Base-by-base conservation (phyloP, 2,888 invertebrate genomes). In the Drosophila atroscutellata region DNA sequence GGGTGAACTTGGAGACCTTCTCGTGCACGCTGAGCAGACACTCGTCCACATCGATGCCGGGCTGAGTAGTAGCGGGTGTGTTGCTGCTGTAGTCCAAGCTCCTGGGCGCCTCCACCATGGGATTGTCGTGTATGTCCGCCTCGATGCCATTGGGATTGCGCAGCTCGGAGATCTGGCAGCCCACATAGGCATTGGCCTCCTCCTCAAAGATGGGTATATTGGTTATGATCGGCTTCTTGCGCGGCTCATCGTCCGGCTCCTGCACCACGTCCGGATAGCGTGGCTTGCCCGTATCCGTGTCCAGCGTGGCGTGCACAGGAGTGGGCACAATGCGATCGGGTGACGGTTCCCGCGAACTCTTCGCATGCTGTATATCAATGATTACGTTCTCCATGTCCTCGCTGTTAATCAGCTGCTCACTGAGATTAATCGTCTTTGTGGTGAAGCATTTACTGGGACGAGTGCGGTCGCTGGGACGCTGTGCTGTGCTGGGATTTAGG, bases 281-380 rank as follows among this genome's bases (percentile, higher is more conserved):
- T 4, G 96, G 95, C 61, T 94, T 94, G 55, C 95, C 94, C 2
- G 94, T 94, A 56, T 92, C 94, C 2, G 94, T 94, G 50, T 92
- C 90, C 18, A 90, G 18, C 37, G 91, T 83, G 9, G 94, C 94
- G 45, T 94, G 94, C 6, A 95, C 94, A 0, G 96, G 96, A 13
- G 95, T 94, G 0, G 96, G 96, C 82, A 95, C 95, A 63, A 96
- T 94, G 71, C 95, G 94, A 88, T 96, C 96, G 0, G 96, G 96
- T 6, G 96, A 96, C 57, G 95, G 95, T 91, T 96, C 96, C 24
- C 96, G 93, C 0, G 96, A 96, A 56, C 96, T 96, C 92, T 95
- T 96, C 0, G 96, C 96, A 90, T 95, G 95, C 90, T 95, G 95
- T 54, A 96, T 94, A 90, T 96, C 95, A 66, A 96, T 95, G 36